Evolutionary conservation across 2,113 vertebrate genomes (phyloP), one percentile per base, ranked within the genome.

Genomic region (Percopsis transmontana): DNA sequence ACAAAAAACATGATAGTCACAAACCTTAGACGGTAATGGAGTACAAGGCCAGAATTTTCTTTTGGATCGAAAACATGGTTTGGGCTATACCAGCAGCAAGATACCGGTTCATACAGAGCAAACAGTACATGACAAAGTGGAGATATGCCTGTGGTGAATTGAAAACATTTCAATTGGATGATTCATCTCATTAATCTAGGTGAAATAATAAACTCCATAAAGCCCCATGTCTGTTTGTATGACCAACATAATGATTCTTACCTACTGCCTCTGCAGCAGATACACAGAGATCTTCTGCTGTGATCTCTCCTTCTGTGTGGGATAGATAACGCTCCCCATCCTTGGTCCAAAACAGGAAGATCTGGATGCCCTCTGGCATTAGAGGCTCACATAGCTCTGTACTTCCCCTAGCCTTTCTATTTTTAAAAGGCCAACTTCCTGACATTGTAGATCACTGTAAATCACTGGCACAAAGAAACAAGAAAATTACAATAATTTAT

Each of bases 21-120:
- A 66, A 0, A 95, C 97, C 97, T 95, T 93, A 98, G 94, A 14
- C 94, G 91, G 65, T 93, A 98, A 23, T 94, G 83, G 8, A 98
- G 73, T 0, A 62, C 72, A 2, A 92, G 66, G 54, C 61, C 59
- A 7, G 77, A 66, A 38, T 90, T 90, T 3, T 84, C 81, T 6
- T 88, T 63, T 11, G 90, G 58, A 3, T 52, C 79, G 60, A 98
- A 93, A 0, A 85, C 10, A 56, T 97, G 93, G 83, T 94, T 97
- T 27, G 96, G 97, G 1, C 94, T 95, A 58, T 94, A 93, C 95
- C 96, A 98, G n/a, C 90, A 76, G 1, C 84, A 71, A 20, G 80
- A 65, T 13, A 81, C 76, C 2, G 91, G 86, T 48, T 97, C 89
- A 1, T 93, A 97, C 3, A 98, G 91, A 0, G 94, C 94, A 5